These are phyloP conservation scores for Sebastes oblongus DNA, from an alignment of 2,797 vertebrate genomes.

Conservation along the genomic window DNA sequence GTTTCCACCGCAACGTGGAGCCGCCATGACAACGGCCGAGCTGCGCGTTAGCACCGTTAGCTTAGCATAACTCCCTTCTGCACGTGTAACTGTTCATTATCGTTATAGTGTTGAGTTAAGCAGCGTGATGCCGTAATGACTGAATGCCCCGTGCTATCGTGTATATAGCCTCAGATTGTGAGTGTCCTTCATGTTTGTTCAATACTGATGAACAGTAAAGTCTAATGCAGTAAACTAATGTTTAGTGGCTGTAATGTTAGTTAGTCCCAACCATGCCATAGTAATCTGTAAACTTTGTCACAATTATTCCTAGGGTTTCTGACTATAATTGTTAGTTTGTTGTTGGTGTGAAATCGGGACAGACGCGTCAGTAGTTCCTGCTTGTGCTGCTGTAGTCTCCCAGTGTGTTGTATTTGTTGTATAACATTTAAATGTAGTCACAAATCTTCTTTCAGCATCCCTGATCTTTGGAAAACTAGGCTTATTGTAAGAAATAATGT, in stretches of 20 bases:
- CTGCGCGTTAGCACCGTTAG: constrained; percentile 41
- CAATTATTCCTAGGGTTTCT: too few species aligned
- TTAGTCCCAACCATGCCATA: not conserved
- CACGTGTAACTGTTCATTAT: too few species aligned
- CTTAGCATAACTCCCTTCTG: not conserved
- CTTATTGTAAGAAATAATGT: too few species aligned
- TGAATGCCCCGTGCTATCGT: rapidly evolving
- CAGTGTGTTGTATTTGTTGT: not conserved
- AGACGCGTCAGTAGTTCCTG: too few species aligned
- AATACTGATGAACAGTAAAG: not conserved
- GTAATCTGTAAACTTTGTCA: too few species aligned
- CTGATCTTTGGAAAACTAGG: not conserved
- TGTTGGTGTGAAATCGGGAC: not conserved
- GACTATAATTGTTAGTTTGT: not conserved
- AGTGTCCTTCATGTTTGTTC: too few species aligned
- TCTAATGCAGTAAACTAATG: not conserved
- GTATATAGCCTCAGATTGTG: rapidly evolving
- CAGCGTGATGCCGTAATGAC: rapidly evolving
- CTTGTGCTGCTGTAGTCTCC: not conserved
- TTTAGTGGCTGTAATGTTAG: not conserved
- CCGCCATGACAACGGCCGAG: constrained; percentile 49
- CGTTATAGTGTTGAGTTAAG: not conserved
- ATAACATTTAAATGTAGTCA: not conserved
- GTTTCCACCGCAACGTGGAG: constrained; percentile 76
- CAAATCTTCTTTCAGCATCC: rapidly evolving